Evolutionary conservation across 2,888 invertebrate species (phyloP).

Genomic region (Drosophila phalerata): DNA sequence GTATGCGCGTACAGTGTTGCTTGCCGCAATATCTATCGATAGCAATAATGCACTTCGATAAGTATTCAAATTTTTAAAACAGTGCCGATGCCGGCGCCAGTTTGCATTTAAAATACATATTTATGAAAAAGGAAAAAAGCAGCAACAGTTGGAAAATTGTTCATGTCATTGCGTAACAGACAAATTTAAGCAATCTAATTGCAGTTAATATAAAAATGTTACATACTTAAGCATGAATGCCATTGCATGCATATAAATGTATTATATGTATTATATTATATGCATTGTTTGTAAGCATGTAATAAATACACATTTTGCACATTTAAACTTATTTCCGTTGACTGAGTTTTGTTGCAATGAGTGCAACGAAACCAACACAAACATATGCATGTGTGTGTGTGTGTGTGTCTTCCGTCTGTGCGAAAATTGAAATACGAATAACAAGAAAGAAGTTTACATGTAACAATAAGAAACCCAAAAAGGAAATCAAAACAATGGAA

Average conservation of each 20-base stretch:
- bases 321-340: constrained; percentile 73
- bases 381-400: constrained; percentile 11
- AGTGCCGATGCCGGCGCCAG: not conserved
- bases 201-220: constrained; percentile 16
- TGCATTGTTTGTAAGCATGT: constrained; percentile 20
- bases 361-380: constrained; percentile 33
- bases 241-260: not conserved
- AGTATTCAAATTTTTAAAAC: constrained; percentile 44
- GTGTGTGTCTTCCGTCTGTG: constrained; percentile 56
- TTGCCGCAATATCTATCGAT: constrained; percentile 47
- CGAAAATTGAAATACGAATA: constrained; percentile 29
- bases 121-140: not conserved
- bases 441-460: constrained; percentile 61
- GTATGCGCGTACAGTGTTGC: constrained; percentile 43
- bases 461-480: constrained; percentile 49
- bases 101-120: not conserved
- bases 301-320: constrained; percentile 33
- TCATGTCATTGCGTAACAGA: constrained; percentile 60
- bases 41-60: constrained; percentile 34
- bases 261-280: constrained; percentile 14
- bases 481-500: constrained; percentile 52
- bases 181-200: constrained; percentile 45
- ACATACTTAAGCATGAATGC: constrained; percentile 15
- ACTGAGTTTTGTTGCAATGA: constrained; percentile 66
- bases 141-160: constrained; percentile 10